These are phyloP conservation scores for Naso thynnoides DNA, from an alignment of 2,797 vertebrate genomes.

Conservation along the genomic window DNA sequence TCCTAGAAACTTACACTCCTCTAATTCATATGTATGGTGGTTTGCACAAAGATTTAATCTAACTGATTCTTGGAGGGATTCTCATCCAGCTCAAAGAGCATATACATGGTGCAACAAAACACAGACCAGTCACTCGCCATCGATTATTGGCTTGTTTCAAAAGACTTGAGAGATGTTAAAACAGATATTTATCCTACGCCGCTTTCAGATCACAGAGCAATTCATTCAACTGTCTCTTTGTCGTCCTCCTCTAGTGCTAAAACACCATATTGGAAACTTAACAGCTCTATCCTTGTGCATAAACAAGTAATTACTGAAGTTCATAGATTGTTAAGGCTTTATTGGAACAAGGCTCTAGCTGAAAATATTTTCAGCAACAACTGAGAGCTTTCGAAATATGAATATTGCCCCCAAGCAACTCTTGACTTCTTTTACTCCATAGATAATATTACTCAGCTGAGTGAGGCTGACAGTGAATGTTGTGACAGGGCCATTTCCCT, in stretches of 20 bases:
- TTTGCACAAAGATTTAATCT: not conserved
- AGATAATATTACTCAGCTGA: not conserved
- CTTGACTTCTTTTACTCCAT: not conserved
- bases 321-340: not conserved
- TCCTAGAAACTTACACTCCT: not conserved
- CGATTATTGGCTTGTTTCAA: not conserved
- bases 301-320: not conserved
- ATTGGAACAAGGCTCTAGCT: not conserved
- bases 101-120: not conserved
- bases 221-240: not conserved
- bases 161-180: not conserved
- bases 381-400: not conserved
- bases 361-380: not conserved
- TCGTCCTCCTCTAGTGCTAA: not conserved
- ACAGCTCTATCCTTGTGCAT: not conserved
- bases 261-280: not conserved
- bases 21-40: not conserved
- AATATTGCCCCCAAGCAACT: not conserved
- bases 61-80: not conserved
- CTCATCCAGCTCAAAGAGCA: not conserved
- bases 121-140: not conserved
- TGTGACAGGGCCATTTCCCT: not conserved
- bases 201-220: not conserved
- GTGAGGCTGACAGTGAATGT: not conserved
- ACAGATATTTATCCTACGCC: not conserved